Conservation (phyloP, 1,140 invertebrate species). For the Drosophila kanapiae region DNA sequence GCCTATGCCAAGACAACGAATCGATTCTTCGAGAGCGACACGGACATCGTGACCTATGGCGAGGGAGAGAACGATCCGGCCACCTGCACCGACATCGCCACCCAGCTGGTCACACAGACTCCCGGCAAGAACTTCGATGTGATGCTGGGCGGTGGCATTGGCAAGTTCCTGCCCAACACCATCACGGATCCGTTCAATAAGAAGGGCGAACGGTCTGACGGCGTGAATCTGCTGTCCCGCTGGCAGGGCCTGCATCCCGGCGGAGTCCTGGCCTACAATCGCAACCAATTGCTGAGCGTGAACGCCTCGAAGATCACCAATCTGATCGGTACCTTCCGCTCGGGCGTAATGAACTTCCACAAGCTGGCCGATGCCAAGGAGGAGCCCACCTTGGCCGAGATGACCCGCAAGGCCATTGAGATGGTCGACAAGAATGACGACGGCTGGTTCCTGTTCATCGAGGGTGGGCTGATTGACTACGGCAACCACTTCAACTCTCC, state of each 20-base stretch:
- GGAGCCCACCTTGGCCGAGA: conserved; percentile 90
- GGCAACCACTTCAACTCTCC: conserved; percentile 88
- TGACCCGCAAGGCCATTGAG: conserved; percentile 90
- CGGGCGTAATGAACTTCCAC: conserved; percentile 86
- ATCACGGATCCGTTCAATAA: conserved; percentile 86
- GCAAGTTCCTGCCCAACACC: conserved; percentile 87
- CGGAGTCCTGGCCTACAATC: conserved; percentile 87
- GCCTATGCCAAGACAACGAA: conserved; percentile 87
- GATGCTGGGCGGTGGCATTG: conserved; percentile 89
- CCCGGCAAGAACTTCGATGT: conserved; percentile 87
- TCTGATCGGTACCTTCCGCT: conserved; percentile 86
- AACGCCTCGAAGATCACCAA: conserved; percentile 85
- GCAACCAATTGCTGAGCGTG: conserved; percentile 85
- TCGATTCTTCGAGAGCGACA: conserved; percentile 92
- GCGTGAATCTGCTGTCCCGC: conserved; percentile 85
- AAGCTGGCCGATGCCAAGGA: conserved; percentile 86
- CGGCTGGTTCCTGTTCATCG: conserved; percentile 90
- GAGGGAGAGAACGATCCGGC: conserved; percentile 69
- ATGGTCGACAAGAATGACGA: conserved; percentile 88
- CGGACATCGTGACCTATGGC: conserved; percentile 80
- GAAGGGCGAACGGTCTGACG: conserved; percentile 86
- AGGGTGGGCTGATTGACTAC: conserved; percentile 89
- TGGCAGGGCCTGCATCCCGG: conserved; percentile 84
- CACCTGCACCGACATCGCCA: conserved; percentile 86
- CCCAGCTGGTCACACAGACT: conserved; percentile 89